Evolutionary conservation across 2,888 invertebrate genomes (phyloP), one percentile per base, ranked within the genome.

Genomic region (Sthenelais limicola): DNA sequence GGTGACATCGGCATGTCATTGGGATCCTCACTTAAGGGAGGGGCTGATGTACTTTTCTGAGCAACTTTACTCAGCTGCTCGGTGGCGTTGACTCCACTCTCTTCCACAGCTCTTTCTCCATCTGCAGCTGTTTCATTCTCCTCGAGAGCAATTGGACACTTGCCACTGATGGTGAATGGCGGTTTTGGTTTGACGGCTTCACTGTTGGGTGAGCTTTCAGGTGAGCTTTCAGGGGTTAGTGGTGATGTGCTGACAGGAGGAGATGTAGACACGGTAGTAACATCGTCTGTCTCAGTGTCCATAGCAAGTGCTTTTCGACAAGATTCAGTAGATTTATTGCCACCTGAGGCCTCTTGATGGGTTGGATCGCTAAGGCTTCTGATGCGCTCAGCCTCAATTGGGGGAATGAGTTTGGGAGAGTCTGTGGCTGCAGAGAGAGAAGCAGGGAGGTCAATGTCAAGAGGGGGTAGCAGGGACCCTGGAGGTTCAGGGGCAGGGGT

Each of bases 401-500:
- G 83, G 9, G 83, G 82, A 24, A 83, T 43, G 15, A 84, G 75
- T 72, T 82, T 82, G 33, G 80, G 82, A 7, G 52, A 38, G 15
- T 24, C 51, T 38, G 28, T 21, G 56, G 35, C 54, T 12, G 33
- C 51, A 28, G 35, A 18, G 1, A 38, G 52, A 2, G 24, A 12
- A 15, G 54, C n/a, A 24, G 21, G 7, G 67, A 28, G 30, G 30
- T 43, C 38, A 18, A 33, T 49, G n/a, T 66, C 67, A 2, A n/a
- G 32, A 54, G 73, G 75, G 33, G 74, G 52, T 7, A 85, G 77
- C 4, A 85, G 80, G 3, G 84, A 84, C 47, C 81, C 71, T 1
- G 82, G 62, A 24, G 84, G 83, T 3, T 78, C 81, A 12, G 78
- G 79, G 12, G 84, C 82, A 38, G 83, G 83, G 48, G 78, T 76